Evolutionary conservation across 2,113 vertebrate species (phyloP), one percentile per base, ranked within the genome.

Genomic region (Emydocephalus ijimae): DNA sequence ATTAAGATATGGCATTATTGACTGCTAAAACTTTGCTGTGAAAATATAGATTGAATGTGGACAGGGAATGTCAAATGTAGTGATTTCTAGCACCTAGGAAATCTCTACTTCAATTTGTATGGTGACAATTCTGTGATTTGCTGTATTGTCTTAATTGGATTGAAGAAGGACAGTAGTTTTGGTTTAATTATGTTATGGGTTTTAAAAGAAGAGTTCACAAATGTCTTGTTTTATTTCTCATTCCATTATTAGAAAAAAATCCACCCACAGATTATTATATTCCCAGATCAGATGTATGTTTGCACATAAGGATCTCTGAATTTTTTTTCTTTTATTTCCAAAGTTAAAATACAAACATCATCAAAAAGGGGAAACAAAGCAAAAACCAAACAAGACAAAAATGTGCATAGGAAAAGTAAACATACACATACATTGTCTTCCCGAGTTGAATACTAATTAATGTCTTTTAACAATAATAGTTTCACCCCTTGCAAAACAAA

Each of bases 1-100:
- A 91, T 90, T 45, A 92, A 94, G 91, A 93, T 9, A 93, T 92
- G 50, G 86, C 34, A 81, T 81, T 81, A 39, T 29, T 87, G 86
- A 87, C 50, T 87, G 86, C 86, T 87, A 87, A 52, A 52, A 54
- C 48, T 29, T n/a, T 34, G 29, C 52, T 43, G 18, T 81, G 74
- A 81, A 81, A 43, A 43, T 81, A 81, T 81, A 81, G 18, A 81
- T 43, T 43, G 34, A 43, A 81, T 43, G 34, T 43, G 74, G 34
- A 81, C 34, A 81, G 18, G 3, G 74, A 43, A 81, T 43, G 34
- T 81, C 7, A 81, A 21, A 81, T 81, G 74, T 18, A 81, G 34
- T 81, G 74, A 21, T 81, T 81, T 21, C 74, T 81, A 81, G 74
- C 23, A 81, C 34, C 34, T 81, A 43, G 34, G 34, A 81, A 81